These are phyloP conservation scores for Hipposideros larvatus DNA, from an alignment of 2,797 vertebrate species.

Conservation along the genomic window DNA sequence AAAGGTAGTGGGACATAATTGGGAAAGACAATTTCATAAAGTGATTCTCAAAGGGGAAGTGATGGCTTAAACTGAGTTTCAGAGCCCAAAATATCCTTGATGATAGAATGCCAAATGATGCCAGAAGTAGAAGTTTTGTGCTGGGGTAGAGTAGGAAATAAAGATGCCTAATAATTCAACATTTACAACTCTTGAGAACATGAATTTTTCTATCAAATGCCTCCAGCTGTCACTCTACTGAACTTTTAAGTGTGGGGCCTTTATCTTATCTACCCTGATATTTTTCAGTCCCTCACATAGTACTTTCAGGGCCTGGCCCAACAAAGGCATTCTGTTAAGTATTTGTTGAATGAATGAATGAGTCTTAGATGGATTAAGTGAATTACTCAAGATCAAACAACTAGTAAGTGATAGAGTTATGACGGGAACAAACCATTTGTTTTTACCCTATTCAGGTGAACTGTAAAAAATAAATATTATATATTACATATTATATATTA, in stretches of 20 bases:
- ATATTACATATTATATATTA: too few species aligned
- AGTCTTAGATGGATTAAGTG: background rate
- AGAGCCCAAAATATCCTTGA: background rate
- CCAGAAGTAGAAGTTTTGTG: background rate
- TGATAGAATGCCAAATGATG: background rate
- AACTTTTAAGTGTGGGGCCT: background rate
- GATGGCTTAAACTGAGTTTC: background rate
- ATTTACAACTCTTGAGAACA: background rate
- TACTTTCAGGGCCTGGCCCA: background rate
- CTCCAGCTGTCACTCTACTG: background rate
- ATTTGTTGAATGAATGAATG: slow-evolving; percentile 55
- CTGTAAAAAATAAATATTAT: too few species aligned
- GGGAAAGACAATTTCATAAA: slow-evolving; percentile 35
- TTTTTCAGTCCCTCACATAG: background rate
- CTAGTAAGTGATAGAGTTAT: background rate
- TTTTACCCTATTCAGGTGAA: background rate
- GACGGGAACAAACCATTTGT: background rate
- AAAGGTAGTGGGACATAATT: background rate
- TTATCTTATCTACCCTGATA: background rate
- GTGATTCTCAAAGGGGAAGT: background rate
- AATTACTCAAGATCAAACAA: slow-evolving; percentile 54
- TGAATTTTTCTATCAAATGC: background rate
- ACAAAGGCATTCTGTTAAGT: background rate
- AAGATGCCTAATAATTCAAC: background rate
- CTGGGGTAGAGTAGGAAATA: background rate